Evolutionary conservation across 2,888 invertebrate species (phyloP).

Genomic region (Anticlea derivata): DNA sequence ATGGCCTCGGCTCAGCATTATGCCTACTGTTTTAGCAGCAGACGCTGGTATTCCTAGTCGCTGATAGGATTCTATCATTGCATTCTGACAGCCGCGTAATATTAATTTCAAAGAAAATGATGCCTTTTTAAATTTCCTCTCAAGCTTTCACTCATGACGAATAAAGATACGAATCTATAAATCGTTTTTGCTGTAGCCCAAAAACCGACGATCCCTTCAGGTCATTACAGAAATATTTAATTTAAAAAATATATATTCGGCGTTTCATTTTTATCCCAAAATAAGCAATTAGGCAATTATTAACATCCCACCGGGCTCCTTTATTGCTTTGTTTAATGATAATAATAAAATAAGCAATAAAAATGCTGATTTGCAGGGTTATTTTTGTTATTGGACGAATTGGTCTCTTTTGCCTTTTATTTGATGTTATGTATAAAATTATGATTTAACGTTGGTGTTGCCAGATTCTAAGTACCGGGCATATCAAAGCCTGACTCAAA

Average conservation of each 20-base stretch:
- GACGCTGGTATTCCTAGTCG: too few relatives aligned
- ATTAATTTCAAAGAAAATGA: constrained; percentile 1
- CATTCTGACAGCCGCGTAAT: too few relatives aligned
- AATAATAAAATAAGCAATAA: not conserved
- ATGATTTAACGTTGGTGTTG: too few relatives aligned
- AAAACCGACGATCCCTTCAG: not conserved
- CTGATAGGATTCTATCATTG: too few relatives aligned
- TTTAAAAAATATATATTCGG: not conserved
- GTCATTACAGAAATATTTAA: not conserved
- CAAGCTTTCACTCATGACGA: too few relatives aligned
- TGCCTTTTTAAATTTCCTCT: too few relatives aligned
- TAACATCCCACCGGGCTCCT: constrained; percentile 1
- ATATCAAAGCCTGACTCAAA: too few relatives aligned
- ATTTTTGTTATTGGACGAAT: not conserved
- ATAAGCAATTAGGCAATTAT: not conserved
- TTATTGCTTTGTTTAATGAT: not conserved
- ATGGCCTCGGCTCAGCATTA: too few relatives aligned
- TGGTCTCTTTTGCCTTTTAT: not conserved
- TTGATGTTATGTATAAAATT: not conserved
- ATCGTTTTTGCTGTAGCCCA: too few relatives aligned
- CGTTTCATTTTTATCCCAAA: not conserved
- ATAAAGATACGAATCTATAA: too few relatives aligned
- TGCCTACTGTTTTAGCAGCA: too few relatives aligned
- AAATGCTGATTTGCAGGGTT: not conserved
- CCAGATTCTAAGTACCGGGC: too few relatives aligned